Evolutionary conservation across 2,888 invertebrate species (phyloP), one percentile per base, ranked within the genome.

Genomic region (Plagodis dolabraria): DNA sequence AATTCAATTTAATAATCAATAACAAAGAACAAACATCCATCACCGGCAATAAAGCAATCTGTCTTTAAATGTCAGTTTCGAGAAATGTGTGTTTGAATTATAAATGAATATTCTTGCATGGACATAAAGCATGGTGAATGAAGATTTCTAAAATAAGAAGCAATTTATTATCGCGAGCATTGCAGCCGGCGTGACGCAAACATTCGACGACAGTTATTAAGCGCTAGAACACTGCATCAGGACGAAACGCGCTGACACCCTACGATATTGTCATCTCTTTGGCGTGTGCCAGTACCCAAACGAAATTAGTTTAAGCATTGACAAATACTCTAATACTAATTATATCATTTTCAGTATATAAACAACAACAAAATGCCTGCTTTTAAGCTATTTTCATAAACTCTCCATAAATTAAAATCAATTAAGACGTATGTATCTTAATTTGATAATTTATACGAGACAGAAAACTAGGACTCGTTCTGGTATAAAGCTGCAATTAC

Each of bases 151-250:
- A 92, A 91, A 89, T 91, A 89, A 92, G 89, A 85, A 74, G 79
- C 83, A 81, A 92, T 92, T 89, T 89, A 92, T 91, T 86, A 90
- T 82, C 77, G 78, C 83, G 83, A 85, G 86, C 85, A 83, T 79
- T 83, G 85, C 87, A 83, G 84, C 74, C 82, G 84, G 42, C 60
- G 83, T 87, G 90, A 90, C 88, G 89, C 89, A 87, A 89, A 89
- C 89, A 79, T 77, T 83, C 81, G 88, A 83, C 83, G 92, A 92
- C 92, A 91, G 91, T 84, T 91, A 91, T 89, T 89, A 92, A 91
- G 90, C 85, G 86, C 74, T 86, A 84, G 84, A 85, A 81, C 85
- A 81, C 79, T 80, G 83, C 84, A 85, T 78, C 81, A 76, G 83
- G 84, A 83, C 73, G 79, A 76, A 76, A 70, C 73, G 74, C 68